Evolutionary conservation across 64 coral and sea anemone species (phyloP), one percentile per base, ranked within the genome.

Genomic region (Stylophora pistillata): DNA sequence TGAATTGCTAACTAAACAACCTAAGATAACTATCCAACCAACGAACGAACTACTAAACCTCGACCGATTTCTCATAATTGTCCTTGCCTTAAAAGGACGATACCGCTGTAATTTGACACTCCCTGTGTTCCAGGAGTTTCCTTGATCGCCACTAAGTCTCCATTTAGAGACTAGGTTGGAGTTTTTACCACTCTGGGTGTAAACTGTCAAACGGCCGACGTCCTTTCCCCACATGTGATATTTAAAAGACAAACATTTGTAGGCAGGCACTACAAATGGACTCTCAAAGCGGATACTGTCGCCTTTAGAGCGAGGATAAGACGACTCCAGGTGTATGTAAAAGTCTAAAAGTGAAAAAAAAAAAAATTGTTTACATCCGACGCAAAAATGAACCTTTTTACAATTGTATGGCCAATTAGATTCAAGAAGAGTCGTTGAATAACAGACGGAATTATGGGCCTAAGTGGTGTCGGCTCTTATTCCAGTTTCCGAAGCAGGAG

Each of bases 71-170:
- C 21, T 12, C 3, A 69, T 10, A 28, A 47, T 9, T 41, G 60
- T 64, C 9, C 75, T 78, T 37, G 89, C 91, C 86, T 93, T 93
- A 89, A 76, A 89, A 55, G 91, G 55, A 10, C 65, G 65, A 9
- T 65, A 11, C 9, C 37, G 78, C 12, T 25, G 34, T 14, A 89
- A 5, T 47, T 75, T 52, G 10, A 74, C 26, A 55, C 68, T 83
- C 25, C 82, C 91, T 27, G 29, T 6, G 23, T 77, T 65, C 91
- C 91, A 93, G 5, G 58, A 53, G 76, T 88, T 56, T 28, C 87
- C 87, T 18, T 81, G 80, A 71, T 82, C 0, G 4, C 91, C 91
- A 15, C 74, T 73, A 55, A 93, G 91, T 58, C 86, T 81, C 91
- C 91, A 93, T 10, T 84, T 21, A 10, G 89, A 62, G 5, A 56